Base-by-base conservation (phyloP, 2,113 vertebrate genomes). In the Tenebrosternarchus preto region DNA sequence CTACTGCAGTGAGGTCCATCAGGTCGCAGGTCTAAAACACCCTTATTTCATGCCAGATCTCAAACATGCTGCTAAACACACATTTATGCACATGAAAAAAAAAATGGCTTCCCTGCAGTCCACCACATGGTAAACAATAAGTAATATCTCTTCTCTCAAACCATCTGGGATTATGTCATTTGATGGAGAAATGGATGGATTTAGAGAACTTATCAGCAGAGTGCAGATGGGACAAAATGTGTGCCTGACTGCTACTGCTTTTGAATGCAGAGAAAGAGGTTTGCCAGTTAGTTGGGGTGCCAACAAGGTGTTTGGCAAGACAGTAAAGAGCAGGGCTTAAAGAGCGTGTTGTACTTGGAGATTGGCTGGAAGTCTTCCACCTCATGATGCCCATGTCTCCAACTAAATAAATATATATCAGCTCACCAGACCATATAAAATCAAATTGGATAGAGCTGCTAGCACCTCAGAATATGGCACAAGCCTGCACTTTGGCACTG, bases 181-280 rank as follows among this genome's bases (percentile, higher is more conserved):
- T 80, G 79, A 75, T 75, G 50, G 61, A 29, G 79, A 59, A 80
- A 80, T 46, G 71, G 79, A 80, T 75, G 79, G 71, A 80, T 80
- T 80, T 75, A 53, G 71, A 39, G 73, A 80, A 80, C 71, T 67
- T 74, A 80, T 80, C 79, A 80, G 71, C 79, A 57, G 79, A 74
- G 61, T 80, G 79, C 79, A 80, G 78, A 63, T 53, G 2, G 63
- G 60, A 67, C 73, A 61, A 67, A 68, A 31, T 31, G 71, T 74
- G 61, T 67, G 71, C 36, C 60, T 66, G 71, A 17, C 71, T 75
- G 71, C 31, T 57, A 53, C 61, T 80, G 79, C 16, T 24, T 63
- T 75, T 80, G 67, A 80, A 75, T 43, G 61, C 71, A 68, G 20
- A 57, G 56, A 73, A 68, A 59, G 78, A 39, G 24, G 24, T 80